These are phyloP conservation scores for Megalonaias nervosa DNA, from an alignment of 1,140 invertebrate genomes.

Conservation along the genomic window DNA sequence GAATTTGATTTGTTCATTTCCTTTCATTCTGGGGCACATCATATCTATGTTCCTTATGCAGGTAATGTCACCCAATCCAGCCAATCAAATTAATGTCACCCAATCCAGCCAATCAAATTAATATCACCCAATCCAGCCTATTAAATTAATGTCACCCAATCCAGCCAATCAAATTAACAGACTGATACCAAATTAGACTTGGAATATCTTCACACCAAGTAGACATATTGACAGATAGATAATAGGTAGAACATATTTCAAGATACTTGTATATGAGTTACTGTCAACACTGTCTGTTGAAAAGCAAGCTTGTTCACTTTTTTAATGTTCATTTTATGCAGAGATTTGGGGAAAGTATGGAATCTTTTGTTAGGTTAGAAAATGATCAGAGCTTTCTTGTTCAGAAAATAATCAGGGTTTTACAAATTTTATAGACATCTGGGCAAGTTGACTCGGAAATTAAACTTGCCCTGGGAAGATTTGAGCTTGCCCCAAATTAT, in stretches of 20 bases:
- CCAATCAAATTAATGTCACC: background rate
- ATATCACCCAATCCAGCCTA: background rate
- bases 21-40: conserved; percentile 66
- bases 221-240: background rate
- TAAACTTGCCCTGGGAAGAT: too few relatives aligned
- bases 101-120: background rate
- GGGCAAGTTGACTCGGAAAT: too few relatives aligned
- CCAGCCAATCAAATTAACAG: background rate
- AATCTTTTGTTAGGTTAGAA: too few relatives aligned
- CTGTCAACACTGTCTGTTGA: background rate
- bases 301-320: background rate
- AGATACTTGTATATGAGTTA: background rate
- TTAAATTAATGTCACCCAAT: conserved; percentile 42
- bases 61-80: conserved; percentile 39
- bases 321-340: too few relatives aligned
- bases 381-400: too few relatives aligned
- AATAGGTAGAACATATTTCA: background rate
- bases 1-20: conserved; percentile 66
- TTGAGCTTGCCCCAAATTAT: too few relatives aligned
- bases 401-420: too few relatives aligned
- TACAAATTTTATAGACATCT: too few relatives aligned
- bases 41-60: conserved; percentile 68
- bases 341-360: too few relatives aligned
- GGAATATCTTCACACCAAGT: background rate
- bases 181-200: background rate